phyloP scores from a whole-genome alignment of 2,113 vertebrate species.

The Rana temporaria region DNA sequence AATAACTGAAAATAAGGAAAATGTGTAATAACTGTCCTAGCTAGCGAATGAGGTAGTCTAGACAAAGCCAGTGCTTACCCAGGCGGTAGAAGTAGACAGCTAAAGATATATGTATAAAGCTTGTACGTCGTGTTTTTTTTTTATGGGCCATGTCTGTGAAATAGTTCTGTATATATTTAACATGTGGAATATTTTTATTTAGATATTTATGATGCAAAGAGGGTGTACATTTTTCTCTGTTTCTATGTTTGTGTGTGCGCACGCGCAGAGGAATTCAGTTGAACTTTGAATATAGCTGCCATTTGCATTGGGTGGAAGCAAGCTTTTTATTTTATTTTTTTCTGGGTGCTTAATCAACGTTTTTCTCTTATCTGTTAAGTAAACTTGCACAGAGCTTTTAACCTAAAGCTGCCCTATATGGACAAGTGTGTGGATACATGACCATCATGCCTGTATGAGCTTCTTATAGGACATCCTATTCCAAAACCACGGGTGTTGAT shows the following conservation, averaged over 20 bases:
- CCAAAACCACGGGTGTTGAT: too few relatives aligned
- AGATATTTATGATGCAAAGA: slow-evolving; percentile 43
- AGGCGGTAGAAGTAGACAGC: slow-evolving; percentile 22
- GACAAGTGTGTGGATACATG: too few relatives aligned
- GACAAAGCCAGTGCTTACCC: not conserved
- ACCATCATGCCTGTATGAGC: too few relatives aligned
- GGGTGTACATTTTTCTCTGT: slow-evolving; percentile 23
- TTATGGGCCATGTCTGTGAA: slow-evolving; percentile 27
- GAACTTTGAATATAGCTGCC: too few relatives aligned
- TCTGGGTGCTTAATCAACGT: too few relatives aligned
- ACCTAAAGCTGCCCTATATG: too few relatives aligned
- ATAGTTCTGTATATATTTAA: slow-evolving; percentile 46
- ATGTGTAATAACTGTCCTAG: not conserved
- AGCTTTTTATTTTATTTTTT: not conserved
- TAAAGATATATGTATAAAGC: slow-evolving; percentile 22
- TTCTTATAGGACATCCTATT: too few relatives aligned
- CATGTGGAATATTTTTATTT: slow-evolving; percentile 45
- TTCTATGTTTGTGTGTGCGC: not conserved
- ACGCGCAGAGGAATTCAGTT: not conserved
- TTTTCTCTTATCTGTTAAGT: too few relatives aligned
- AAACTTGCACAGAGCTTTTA: too few relatives aligned
- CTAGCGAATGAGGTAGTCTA: slow-evolving; percentile 26
- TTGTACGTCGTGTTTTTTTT: slow-evolving; percentile 5
- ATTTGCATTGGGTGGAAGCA: not conserved
- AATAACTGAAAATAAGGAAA: not conserved